Conservation (phyloP, 1,140 invertebrate species). For the Zaprionus gabonicus region DNA sequence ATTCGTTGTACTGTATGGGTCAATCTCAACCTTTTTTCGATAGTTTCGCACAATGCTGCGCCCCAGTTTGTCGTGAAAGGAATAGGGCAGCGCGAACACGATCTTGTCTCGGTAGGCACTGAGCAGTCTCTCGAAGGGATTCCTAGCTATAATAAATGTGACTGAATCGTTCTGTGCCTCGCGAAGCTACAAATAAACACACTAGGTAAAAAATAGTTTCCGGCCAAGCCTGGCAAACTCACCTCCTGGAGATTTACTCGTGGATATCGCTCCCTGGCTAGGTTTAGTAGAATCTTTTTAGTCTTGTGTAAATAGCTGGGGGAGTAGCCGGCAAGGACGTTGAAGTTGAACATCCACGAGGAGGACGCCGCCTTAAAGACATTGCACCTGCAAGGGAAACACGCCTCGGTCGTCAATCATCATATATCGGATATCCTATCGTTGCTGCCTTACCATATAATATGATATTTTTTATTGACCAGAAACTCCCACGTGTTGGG, state of each 20-base stretch:
- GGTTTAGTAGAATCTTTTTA: constrained; percentile 90
- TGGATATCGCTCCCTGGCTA: constrained; percentile 92
- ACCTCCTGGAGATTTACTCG: constrained; percentile 88
- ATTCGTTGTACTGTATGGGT: neutral
- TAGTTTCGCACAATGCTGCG: constrained; percentile 90
- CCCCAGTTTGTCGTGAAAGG: constrained; percentile 91
- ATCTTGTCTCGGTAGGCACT: constrained; percentile 96
- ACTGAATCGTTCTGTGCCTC: constrained; percentile 87
- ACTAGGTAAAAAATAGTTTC: constrained; percentile 1
- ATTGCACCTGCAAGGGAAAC: constrained; percentile 87
- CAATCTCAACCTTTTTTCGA: constrained; percentile 85
- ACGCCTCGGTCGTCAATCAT: neutral
- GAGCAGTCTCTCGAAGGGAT: constrained; percentile 94
- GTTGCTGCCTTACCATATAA: constrained; percentile 87
- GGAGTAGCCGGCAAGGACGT: constrained; percentile 92
- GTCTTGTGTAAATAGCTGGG: constrained; percentile 90
- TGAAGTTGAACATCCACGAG: constrained; percentile 96
- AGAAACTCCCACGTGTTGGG: constrained; percentile 94
- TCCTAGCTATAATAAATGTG: constrained; percentile 94
- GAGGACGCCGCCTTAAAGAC: constrained; percentile 94
- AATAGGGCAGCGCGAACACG: constrained; percentile 91
- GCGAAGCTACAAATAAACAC: constrained; percentile 58
- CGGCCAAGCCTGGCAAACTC: constrained; percentile 60
- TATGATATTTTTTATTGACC: constrained; percentile 90
- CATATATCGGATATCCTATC: neutral